These are phyloP conservation scores for Neuroterus valhalla DNA, from an alignment of 1,140 invertebrate species.

Conservation along the genomic window DNA sequence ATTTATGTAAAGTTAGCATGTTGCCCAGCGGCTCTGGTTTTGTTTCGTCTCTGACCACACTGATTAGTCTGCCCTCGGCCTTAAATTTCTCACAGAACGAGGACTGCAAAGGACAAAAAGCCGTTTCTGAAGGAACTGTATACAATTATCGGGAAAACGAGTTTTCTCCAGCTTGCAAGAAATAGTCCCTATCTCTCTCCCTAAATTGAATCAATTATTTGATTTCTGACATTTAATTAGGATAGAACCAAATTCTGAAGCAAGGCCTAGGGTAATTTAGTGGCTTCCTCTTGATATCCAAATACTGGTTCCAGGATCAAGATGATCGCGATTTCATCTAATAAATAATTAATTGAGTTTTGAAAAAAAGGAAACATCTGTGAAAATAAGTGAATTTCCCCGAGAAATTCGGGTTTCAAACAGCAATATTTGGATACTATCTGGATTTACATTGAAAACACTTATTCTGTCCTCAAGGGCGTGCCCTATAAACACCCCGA, in stretches of 20 bases:
- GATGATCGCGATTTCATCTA: background rate
- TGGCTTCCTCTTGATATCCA: background rate
- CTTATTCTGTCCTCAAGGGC: no score
- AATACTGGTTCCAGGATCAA: background rate
- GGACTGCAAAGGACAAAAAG: slow-evolving; percentile 18
- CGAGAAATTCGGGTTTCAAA: no score
- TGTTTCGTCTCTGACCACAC: background rate
- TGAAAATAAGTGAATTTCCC: no score
- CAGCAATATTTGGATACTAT: no score
- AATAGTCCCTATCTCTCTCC: no score
- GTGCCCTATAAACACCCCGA: no score
- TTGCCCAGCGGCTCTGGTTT: slow-evolving; percentile 4
- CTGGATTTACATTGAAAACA: no score
- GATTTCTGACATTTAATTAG: background rate
- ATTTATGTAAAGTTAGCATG: slow-evolving; percentile 19
- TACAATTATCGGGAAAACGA: background rate
- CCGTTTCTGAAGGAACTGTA: background rate
- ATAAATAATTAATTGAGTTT: no score
- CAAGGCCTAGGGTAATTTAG: background rate
- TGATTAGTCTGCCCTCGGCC: slow-evolving; percentile 18
- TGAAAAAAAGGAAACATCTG: no score
- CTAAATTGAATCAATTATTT: no score
- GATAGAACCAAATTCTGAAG: no score
- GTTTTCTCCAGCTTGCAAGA: background rate
- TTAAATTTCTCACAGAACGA: background rate